These are phyloP conservation scores for Zelleria hepariella DNA, from an alignment of 2,888 invertebrate genomes.

Conservation along the genomic window DNA sequence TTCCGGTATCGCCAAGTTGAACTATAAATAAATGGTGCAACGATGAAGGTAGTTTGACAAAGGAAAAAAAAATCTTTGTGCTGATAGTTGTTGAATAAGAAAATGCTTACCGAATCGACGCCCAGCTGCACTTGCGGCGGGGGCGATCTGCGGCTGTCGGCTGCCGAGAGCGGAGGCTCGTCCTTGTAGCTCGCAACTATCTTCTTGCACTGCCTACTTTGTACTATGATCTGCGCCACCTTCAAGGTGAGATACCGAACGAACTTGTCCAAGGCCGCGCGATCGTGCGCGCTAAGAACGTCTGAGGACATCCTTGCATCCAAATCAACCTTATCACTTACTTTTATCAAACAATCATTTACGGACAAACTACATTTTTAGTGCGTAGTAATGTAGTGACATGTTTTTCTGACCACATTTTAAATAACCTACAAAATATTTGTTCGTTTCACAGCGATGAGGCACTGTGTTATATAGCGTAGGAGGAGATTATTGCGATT, in stretches of 20 bases:
- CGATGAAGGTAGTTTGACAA: neutral
- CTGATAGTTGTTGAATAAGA: neutral
- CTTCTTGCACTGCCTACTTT: slow-evolving; percentile 91
- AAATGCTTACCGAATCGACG: slow-evolving; percentile 25
- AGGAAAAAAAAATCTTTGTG: neutral
- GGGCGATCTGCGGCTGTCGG: neutral
- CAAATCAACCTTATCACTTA: neutral
- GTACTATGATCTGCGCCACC: slow-evolving; percentile 92
- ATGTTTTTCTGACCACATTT: neutral
- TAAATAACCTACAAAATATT: neutral
- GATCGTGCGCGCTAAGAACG: slow-evolving; percentile 63
- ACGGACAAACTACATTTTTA: slow-evolving; percentile 1
- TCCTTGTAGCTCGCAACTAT: slow-evolving; percentile 37
- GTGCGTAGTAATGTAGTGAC: neutral
- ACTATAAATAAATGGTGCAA: slow-evolving; percentile 75
- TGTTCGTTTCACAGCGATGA: neutral
- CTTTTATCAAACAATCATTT: too few relatives aligned
- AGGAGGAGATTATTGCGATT: neutral
- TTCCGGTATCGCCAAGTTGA: slow-evolving; percentile 90
- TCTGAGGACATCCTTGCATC: neutral
- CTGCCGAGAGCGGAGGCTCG: neutral
- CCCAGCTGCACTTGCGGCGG: neutral
- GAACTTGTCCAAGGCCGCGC: slow-evolving; percentile 89
- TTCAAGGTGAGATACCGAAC: slow-evolving; percentile 90
- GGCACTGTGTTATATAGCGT: neutral